Percentiles rank a stretch among this genome's conserved stretches.
These are phyloP conservation scores for Parauchenoglanis ngamensis DNA, from an alignment of 2,797 vertebrate genomes.

Conservation along the genomic window DNA sequence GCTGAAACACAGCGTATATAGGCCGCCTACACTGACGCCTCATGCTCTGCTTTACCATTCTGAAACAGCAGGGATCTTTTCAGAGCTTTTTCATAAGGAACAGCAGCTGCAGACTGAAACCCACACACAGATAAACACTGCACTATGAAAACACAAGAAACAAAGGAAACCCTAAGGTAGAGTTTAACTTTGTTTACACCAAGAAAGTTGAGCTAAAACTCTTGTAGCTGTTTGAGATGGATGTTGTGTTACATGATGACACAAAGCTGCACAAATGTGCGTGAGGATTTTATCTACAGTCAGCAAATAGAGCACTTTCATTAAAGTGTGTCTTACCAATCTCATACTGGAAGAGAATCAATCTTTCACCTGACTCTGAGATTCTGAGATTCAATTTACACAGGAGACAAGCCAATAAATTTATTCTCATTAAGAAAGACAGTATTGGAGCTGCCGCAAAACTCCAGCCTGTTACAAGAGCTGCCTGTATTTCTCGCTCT, in stretches of 20 bases:
- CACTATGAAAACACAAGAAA: too few species aligned
- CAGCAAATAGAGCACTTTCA: not conserved
- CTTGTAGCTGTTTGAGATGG: not conserved
- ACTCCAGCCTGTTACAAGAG: not conserved
- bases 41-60: not conserved
- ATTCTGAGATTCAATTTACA: conserved; percentile 1
- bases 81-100: not conserved
- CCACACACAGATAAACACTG: not conserved
- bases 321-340: not conserved
- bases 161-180: not conserved
- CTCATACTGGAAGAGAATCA: conserved; percentile 5
- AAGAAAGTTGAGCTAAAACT: not conserved
- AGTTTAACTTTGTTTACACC: not conserved
- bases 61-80: not conserved
- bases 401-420: not conserved
- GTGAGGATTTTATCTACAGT: not conserved
- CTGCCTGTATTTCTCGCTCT: not conserved
- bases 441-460: not conserved
- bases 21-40: not conserved
- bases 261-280: not conserved
- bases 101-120: not conserved
- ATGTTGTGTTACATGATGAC: not conserved
- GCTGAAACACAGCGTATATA: not conserved
- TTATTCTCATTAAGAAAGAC: conserved; percentile 21
- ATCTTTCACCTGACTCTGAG: not conserved